Base-by-base conservation (phyloP, 2,113 vertebrate genomes). In the Mastomys natalensis region DNA sequence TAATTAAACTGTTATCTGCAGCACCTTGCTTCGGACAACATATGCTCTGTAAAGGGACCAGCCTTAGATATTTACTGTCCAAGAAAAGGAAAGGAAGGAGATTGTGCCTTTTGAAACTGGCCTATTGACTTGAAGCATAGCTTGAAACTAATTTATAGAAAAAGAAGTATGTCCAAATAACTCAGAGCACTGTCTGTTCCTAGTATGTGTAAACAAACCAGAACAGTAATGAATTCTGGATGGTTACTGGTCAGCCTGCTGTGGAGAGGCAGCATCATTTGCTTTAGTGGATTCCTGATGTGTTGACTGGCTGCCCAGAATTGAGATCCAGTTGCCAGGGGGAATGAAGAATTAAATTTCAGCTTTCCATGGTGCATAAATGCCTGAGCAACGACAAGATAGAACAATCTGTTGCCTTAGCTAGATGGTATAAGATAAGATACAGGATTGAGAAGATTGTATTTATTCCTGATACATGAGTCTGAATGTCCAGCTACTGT, bases 201-300 rank as follows among this genome's bases (percentile, higher is more conserved):
- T 84, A 58, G 86, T 0, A 2, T 97, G 82, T 87, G 55, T 95
- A 96, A 92, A 91, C 45, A 96, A 94, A 94, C 66, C 84, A 85
- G n/a, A 92, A 40, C 51, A 60, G 86, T 87, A 95, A 97, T 98
- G 95, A 97, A 97, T 97, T 98, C 94, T 97, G 84, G 95, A 90
- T 97, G 87, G 73, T 95, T 95, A 89, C 93, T 92, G 82, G 72
- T 94, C 95, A 97, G 93, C 89, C 92, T 97, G 90, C 86, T 93
- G 86, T 91, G 89, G 90, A 96, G 89, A 95, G 93, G 94, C 81
- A 90, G 93, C 89, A 95, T 95, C 76, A 91, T 97, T 91, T 96
- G 89, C 89, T 96, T 95, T 95, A 45, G 77, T 89, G 73, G 92
- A 87, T 97, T 96, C 91, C 91, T 97, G 92, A 96, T 89, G 94